These are phyloP conservation scores for Trinectes maculatus DNA, from an alignment of 2,113 vertebrate species.

Conservation along the genomic window DNA sequence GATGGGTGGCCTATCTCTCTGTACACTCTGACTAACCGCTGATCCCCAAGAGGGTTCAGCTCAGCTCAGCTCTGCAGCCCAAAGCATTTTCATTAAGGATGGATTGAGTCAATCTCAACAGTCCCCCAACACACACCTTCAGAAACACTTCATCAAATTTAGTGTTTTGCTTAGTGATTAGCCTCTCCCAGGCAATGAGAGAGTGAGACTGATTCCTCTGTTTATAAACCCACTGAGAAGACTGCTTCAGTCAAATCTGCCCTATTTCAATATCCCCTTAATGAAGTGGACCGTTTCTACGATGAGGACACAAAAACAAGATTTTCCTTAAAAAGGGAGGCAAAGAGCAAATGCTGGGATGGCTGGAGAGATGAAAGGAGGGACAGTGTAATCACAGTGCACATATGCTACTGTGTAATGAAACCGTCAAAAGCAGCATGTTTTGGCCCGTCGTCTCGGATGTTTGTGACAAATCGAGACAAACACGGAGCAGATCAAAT, in stretches of 20 bases:
- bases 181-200: constrained; percentile 91
- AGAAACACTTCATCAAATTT: constrained; percentile 99
- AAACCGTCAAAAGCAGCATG: constrained; percentile 57
- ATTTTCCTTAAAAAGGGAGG: constrained; percentile 47
- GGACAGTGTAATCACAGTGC: constrained; percentile 29
- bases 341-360: constrained; percentile 25
- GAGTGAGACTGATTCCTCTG: constrained; percentile 84
- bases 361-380: constrained; percentile 18
- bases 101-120: constrained; percentile 94
- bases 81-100: constrained; percentile 99
- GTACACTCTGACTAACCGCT: constrained; percentile 83
- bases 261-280: constrained; percentile 94
- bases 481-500: constrained; percentile 66
- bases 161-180: constrained; percentile 99
- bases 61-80: constrained; percentile 91
- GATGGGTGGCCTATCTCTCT: constrained; percentile 86
- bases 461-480: constrained; percentile 65
- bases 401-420: constrained; percentile 63
- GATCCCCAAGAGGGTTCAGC: constrained; percentile 91
- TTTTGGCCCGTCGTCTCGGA: constrained; percentile 61
- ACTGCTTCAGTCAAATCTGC: constrained; percentile 83
- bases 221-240: constrained; percentile 60
- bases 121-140: constrained; percentile 81
- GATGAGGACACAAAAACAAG: constrained; percentile 82
- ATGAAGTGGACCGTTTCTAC: constrained; percentile 84